Base-by-base conservation (phyloP, 1,140 invertebrate genomes). In the Anoplolepis gracilipes region DNA sequence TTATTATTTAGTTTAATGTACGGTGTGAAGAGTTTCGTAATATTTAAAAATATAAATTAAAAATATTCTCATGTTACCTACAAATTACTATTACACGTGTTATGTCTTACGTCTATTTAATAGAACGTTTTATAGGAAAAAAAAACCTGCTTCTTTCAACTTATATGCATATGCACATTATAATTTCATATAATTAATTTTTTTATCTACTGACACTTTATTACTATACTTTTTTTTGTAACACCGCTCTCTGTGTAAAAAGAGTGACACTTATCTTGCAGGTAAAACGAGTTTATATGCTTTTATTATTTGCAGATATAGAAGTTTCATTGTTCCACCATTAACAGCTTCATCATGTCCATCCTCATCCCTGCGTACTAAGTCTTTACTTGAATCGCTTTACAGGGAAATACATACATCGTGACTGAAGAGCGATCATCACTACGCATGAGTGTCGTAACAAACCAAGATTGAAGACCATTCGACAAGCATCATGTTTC, bases 371-470 rank as follows among this genome's bases (percentile, higher is more conserved):
- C 84, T 81, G 90, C 93, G 91, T 93, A 93, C 91, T 94, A 94
- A 94, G 94, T 92, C 87, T 91, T 88, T 93, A 94, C 93, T 94
- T 93, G 88, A 94, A 94, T 94, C 93, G 93, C 93, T 93, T 94
- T 94, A 90, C 94, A 94, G 94, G 92, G 75, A 86, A 65, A 90
- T 87, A 84, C 77, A 30, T 81, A 85, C 76, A 78, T 81, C 84
- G 85, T 87, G 67, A 87, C 84, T 87, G 82, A 90, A 82, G 87
- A 91, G 77, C 75, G 76, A 85, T 89, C 87, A 81, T 92, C 89
- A 79, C 77, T 86, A 89, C 75, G 85, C 87, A 90, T 89, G 88
- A 93, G 87, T 49, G 46, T 90, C 86, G 90, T 87, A 87, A 91
- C 93, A 86, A 86, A 72, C 87, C 90, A 85, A 86, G 82, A 79